Conservation (phyloP, 1,140 invertebrate species). For the Atta cephalotes region DNA sequence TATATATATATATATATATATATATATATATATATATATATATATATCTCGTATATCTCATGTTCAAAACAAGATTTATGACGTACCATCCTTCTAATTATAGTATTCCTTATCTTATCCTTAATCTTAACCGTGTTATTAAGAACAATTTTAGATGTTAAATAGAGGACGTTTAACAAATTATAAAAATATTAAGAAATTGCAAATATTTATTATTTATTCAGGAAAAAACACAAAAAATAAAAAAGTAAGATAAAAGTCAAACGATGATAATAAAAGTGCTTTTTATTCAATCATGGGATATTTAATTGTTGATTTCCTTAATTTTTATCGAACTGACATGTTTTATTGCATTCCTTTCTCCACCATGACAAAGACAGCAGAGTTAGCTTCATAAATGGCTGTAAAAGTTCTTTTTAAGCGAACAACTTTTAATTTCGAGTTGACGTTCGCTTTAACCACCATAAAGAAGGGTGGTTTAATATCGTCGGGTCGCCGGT, state of each 20-base stretch:
- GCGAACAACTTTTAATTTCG: conserved; percentile 72
- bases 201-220: neutral
- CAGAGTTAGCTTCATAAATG: conserved; percentile 64
- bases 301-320: neutral
- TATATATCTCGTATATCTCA: too few species aligned
- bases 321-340: conserved; percentile 1
- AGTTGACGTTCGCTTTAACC: conserved; percentile 68
- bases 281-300: conserved; percentile 4
- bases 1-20: too few species aligned
- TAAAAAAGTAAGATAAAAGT: neutral
- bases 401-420: conserved; percentile 62
- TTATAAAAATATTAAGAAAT: conserved; percentile 1
- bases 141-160: neutral
- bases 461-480: conserved; percentile 62
- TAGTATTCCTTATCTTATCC: neutral
- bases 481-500: conserved; percentile 61
- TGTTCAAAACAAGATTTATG: neutral
- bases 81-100: neutral
- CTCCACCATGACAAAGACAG: neutral
- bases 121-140: neutral
- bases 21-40: too few species aligned
- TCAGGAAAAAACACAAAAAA: neutral
- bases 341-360: conserved; percentile 34
- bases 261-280: neutral
- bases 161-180: neutral